Base-by-base conservation (phyloP, 2,113 vertebrate genomes). In the Carassius auratus region DNA sequence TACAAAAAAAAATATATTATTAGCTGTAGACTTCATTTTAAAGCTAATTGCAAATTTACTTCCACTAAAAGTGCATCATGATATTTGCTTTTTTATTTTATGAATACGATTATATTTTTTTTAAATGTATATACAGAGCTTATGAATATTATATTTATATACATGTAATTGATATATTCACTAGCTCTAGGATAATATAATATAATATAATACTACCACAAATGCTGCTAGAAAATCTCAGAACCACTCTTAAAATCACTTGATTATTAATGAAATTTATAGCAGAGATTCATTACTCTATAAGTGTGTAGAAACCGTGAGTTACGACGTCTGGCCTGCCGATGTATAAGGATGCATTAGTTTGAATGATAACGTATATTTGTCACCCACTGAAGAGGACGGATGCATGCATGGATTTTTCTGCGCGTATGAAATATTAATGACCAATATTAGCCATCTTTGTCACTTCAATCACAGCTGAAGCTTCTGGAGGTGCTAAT, bases 341-440 rank as follows among this genome's bases (percentile, higher is more conserved):
- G 3, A 74, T 77, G 3, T 33, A 75, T 79, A 83, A 42, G 9
- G n/a, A 50, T 30, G 62, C 50, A 62, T 73, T 71, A 84, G 26
- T 83, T 50, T 77, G 69, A 87, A 86, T 68, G 64, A 79, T 76
- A 52, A 76, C 2, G 2, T 23, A 55, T 14, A 38, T 5, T 8
- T 74, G 57, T 87, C 59, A 85, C 48, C 15, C 68, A 59, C 19
- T 23, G 64, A 86, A 80, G 84, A 89, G 38, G 85, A 61, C 21
- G 57, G 8, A 8, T 2, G 9, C 57, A 61, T 86, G 91, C 85
- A 89, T 76, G 30, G 66, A 89, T 84, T 89, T 88, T 82, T 76
- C 86, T 77, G 90, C 93, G 92, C 93, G 92, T 96, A 97, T 98
- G 94, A 97, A 97, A 99, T 97, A 97, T 98, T 98, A 96, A 97